Base-by-base conservation (phyloP, 1,140 invertebrate genomes). In the Anoplophora glabripennis region DNA sequence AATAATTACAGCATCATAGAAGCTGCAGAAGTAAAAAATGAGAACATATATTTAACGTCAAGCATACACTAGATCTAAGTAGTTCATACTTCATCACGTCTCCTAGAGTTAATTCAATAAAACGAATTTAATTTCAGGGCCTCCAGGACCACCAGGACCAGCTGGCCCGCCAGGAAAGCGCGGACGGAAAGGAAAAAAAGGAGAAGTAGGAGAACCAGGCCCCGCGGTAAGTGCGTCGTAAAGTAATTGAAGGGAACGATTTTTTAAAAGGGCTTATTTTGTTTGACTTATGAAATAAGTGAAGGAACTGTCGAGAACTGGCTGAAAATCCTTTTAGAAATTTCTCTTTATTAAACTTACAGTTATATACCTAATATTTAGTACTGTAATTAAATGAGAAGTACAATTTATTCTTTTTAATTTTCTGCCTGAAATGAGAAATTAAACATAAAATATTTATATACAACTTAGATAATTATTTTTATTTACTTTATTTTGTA, bases 101-200 rank as follows among this genome's bases (percentile, higher is more conserved):
- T 21, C 18, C 51, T 17, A 18, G 40, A 40, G 40, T 35, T 34
- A 53, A 53, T 53, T 41, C 2, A 12, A 12, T 14, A n/a, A 17
- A 33, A 35, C 33, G 9, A 8, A 45, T 56, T 44, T 56, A 28
- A 35, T 72, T 72, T 11, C 63, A 75, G 73, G 73, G 71, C 76
- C 81, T 78, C 66, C 83, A 84, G 89, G 89, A 75, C 82, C 81
- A 57, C 81, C 80, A 56, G 83, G 83, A 56, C 85, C 86, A 36
- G 83, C 86, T 36, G 89, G 89, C 36, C 84, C 86, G 17, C 84
- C 85, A 11, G 92, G 92, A 57, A 92, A 92, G 76, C 78, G 89
- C 70, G 92, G 92, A 42, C 91, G 92, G 76, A 88, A 90, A 72
- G 92, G 92, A 54, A 93, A 92, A 76, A 93, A 93, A 77, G 92